Base-by-base conservation (phyloP, 2,888 invertebrate genomes). In the Ptycholaimellus sp. region DNA sequence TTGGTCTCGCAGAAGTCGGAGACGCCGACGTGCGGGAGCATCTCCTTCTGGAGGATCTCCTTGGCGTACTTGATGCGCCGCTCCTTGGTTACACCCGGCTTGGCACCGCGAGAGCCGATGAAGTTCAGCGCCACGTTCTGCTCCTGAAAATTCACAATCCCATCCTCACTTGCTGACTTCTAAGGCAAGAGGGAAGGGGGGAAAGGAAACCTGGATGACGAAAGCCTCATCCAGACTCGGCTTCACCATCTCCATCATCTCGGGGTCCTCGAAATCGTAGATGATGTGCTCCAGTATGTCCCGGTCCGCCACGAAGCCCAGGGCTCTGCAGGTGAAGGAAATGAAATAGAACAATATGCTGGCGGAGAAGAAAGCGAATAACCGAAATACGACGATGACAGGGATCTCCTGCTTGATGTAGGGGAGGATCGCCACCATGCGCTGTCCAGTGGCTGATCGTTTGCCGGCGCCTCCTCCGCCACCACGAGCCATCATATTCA, bases 231-330 rank as follows among this genome's bases (percentile, higher is more conserved):
- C 90, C 39, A 93, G 63, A 0, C 90, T 90, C 1, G 93, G 90
- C 59, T 93, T 93, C 0, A 83, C 87, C 87, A 93, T 90, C 70
- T 93, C 93, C 90, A 93, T 93, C 87, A 93, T 87, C 67, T 93
- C 93, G 7, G 85, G 87, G 63, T 93, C 93, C 62, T 93, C 90
- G 64, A 93, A 93, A 58, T 93, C 90, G 59, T 93, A 93, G 52
- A 93, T 90, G 42, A 93, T 93, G 54, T 93, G 93, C 58, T 93
- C 93, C 17, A 93, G 66, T 52, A 93, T 93, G 63, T 93, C 93
- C 54, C 90, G 70, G 62, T 93, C 93, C 13, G 90, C 85, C 31
- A 93, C 90, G 64, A 93, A 93, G 28, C 93, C 87, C 42, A 85
- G 65, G 17, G 90, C 90, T n/a, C n/a, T n/a, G n/a, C n/a, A n/a